Base-by-base conservation (phyloP, 37 sponge, comb jelly and placozoan genomes). In the Lycopodina hypogea region DNA sequence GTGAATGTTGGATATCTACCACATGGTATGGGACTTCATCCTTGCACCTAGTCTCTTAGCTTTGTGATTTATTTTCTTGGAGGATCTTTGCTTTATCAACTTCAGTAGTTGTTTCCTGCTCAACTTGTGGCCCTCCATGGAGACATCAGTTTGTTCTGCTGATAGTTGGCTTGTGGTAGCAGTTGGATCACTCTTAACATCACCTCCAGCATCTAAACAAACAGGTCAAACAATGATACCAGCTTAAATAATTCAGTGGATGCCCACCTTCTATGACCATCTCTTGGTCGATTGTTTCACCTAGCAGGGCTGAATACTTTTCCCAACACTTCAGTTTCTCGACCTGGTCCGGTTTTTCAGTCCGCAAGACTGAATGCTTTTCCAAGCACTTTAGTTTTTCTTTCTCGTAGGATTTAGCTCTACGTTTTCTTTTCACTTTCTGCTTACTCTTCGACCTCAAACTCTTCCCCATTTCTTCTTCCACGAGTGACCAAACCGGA, bases 361-460 rank as follows among this genome's bases (percentile, higher is more conserved):
- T 73, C 61, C 78, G 83, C 63, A 33, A 28, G 28, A 48, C 56
- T 42, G 48, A 37, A 35, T 84, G 70, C 23, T 78, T 83, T 50
- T 81, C 82, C 89, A 82, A 84, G 6, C 67, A 66, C 55, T 88
- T 87, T 74, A 80, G 40, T 60, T 55, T 80, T 41, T 90, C 94
- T 33, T 29, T 74, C 69, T 86, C 88, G 32, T 45, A 26, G 59
- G 64, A 90, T 62, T 87, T 93, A 29, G 76, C 42, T 39, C 92
- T 83, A 26, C 82, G 79, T 0, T 84, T 76, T 2, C 77, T 58
- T 23, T 74, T 42, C 19, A 79, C 76, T 42, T 53, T 59, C 75
- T 89, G 90, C 61, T 75, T 86, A 34, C 88, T 72, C 59, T 93
- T 93, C 0, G 94, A 93, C 1, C 94, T 58, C 22, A 93, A 41